Base-by-base conservation (phyloP, 2,797 vertebrate genomes). In the Epinephelus awoara region DNA sequence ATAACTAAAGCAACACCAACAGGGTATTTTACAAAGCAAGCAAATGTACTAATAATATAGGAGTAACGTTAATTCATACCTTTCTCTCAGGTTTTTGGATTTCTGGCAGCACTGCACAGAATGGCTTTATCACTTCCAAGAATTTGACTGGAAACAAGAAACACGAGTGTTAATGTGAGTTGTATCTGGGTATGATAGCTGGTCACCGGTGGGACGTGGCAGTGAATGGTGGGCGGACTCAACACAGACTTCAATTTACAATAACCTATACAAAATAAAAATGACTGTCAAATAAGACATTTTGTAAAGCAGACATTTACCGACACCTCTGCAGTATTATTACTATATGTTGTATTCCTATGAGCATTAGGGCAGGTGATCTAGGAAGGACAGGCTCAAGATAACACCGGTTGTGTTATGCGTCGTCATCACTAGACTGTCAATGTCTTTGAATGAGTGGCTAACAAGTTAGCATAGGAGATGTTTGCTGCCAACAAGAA, bases 31-130 rank as follows among this genome's bases (percentile, higher is more conserved):
- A 17, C 10, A 73, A 13, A 5, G 3, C 5, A 52, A 21, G 18
- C 5, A 56, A 58, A 63, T 34, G 8, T n/a, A 55, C 4, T 0
- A 42, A 2, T 55, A 42, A 29, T 72, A 42, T 5, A 13, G 2
- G 1, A 2, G 0, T 19, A 44, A n/a, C n/a, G n/a, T n/a, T n/a
- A n/a, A 64, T n/a, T 74, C 85, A 40, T 90, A 99, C 98, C 95
- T 98, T 98, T 94, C 98, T 95, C 90, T 99, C 98, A 0, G 98
- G 98, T 89, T 99, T 99, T 91, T 99, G 98, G 85, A 99, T 98
- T 92, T 99, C 98, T 55, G 98, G 98, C 89, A 99, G 89, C 78
- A 99, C 97, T 17, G 97, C 98, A 93, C 98, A 99, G 93, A 99
- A 99, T 0, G 98, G 98, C 89, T 99, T 99, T 85, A 99, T 99